Evolutionary conservation across 92 coral and sea anemone genomes (phyloP).

Genomic region (Porites rus): DNA sequence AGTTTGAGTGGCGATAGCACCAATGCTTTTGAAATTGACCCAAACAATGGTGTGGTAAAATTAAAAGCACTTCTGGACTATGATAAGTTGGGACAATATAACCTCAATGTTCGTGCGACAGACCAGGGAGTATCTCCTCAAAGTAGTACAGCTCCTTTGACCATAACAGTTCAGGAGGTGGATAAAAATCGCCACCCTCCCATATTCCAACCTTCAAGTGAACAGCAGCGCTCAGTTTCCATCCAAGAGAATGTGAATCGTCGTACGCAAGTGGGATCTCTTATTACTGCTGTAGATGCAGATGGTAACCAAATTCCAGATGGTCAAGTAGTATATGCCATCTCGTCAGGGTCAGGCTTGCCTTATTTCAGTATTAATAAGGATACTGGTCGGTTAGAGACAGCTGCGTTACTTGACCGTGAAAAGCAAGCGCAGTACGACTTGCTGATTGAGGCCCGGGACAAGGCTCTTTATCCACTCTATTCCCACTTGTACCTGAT

Average conservation of each 20-base stretch:
- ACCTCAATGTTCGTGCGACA: conserved; percentile 57
- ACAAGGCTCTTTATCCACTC: conserved; percentile 72
- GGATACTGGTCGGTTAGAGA: conserved; percentile 60
- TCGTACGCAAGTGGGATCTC: conserved; percentile 37
- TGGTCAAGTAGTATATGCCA: conserved; percentile 69
- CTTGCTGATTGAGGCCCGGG: conserved; percentile 77
- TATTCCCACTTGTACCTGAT: conserved; percentile 73
- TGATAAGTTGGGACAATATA: conserved; percentile 32
- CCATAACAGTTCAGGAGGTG: conserved; percentile 65
- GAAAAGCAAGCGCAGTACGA: conserved; percentile 74
- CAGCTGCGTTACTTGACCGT: conserved; percentile 65
- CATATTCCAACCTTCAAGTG: conserved; percentile 48
- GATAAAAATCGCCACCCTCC: conserved; percentile 79
- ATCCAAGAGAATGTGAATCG: conserved; percentile 34
- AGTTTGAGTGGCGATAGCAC: conserved; percentile 52
- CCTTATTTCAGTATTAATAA: conserved; percentile 70
- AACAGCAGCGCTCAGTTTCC: conserved; percentile 34
- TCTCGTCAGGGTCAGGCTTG: conserved; percentile 79
- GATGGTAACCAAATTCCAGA: conserved; percentile 57
- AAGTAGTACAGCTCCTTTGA: conserved; percentile 40
- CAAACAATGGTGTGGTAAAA: conserved; percentile 72
- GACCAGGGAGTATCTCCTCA: conserved; percentile 51
- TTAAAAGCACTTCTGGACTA: conserved; percentile 43
- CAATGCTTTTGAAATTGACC: conserved; percentile 53
- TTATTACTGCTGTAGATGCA: conserved; percentile 57